Conservation (phyloP, 1,140 invertebrate genomes). For the Cherax quadricarinatus region DNA sequence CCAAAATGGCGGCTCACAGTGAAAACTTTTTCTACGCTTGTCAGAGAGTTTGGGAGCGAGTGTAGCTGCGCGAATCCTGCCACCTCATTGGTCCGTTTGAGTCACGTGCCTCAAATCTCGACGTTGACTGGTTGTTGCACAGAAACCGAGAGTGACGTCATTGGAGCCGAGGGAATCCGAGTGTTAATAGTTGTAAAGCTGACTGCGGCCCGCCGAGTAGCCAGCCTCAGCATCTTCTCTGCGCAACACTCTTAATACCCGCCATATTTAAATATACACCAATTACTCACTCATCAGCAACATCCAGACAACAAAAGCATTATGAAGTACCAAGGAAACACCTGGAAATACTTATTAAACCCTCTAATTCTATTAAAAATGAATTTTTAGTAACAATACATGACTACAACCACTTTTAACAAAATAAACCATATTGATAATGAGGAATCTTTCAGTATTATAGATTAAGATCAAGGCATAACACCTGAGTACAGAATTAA, state of each 20-base stretch:
- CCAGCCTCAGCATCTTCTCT: slow-evolving; percentile 53
- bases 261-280: slow-evolving; percentile 49
- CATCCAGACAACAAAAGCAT: neutral
- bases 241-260: slow-evolving; percentile 58
- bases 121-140: slow-evolving; percentile 15
- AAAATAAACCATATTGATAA: neutral
- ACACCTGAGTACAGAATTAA: too few relatives aligned
- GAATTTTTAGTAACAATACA: neutral
- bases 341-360: neutral
- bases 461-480: neutral
- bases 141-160: slow-evolving; percentile 52
- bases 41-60: slow-evolving; percentile 28
- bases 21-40: slow-evolving; percentile 64
- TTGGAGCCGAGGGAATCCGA: slow-evolving; percentile 49
- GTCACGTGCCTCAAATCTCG: slow-evolving; percentile 33
- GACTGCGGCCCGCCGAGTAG: slow-evolving; percentile 50
- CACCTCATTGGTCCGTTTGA: slow-evolving; percentile 14
- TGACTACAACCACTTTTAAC: neutral
- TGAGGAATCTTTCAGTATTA: neutral
- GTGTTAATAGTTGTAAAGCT: slow-evolving; percentile 64
- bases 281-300: neutral
- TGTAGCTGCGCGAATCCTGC: slow-evolving; percentile 27
- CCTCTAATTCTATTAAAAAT: neutral
- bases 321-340: neutral
- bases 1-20: slow-evolving; percentile 69